Base-by-base conservation (phyloP, 2,888 invertebrate genomes). In the Orchesella flavescens region DNA sequence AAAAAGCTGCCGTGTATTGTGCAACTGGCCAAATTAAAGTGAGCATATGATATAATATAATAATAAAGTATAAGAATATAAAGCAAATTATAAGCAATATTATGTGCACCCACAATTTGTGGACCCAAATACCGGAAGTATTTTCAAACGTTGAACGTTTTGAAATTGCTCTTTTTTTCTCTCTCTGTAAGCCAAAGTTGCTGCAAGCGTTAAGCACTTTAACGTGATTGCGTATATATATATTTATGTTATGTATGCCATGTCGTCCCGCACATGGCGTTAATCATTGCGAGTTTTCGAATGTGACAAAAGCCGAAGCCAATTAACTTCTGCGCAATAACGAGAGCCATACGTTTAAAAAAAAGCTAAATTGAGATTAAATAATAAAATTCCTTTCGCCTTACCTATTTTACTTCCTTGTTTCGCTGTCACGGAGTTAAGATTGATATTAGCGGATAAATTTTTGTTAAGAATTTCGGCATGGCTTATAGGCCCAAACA, bases 401-500 rank as follows among this genome's bases (percentile, higher is more conserved):
- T 23, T 80, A 80, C 80, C 80, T 80, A 66, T 73, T 66, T 74
- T 80, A 66, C 43, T 80, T 74, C 74, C 80, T 80, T 80, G 79
- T 80, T 59, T 80, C n/a, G 49, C 73, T 21, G 19, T 9, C 12
- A 21, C 34, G 17, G 19, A 59, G 49, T 65, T 65, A 3, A 44
- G 17, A 44, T 65, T 65, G 44, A 5, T 65, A 44, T n/a, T 65
- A 4, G 15, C n/a, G 65, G 65, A 65, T 7, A 65, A 15, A 44
- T 65, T 65, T 17, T 17, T 34, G 57, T 53, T 80, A 10, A 80
- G 46, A 43, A 80, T 80, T 61, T 80, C 80, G 19, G 80, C 80
- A 68, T 80, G 80, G 66, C 80, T 80, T 74, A 80, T 4, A 12
- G 80, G 80, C 17, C 77, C 77, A 80, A 86, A 86, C 59, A 86